Conservation (phyloP, 2,888 invertebrate genomes). For the Lasioglossum calceatum region DNA sequence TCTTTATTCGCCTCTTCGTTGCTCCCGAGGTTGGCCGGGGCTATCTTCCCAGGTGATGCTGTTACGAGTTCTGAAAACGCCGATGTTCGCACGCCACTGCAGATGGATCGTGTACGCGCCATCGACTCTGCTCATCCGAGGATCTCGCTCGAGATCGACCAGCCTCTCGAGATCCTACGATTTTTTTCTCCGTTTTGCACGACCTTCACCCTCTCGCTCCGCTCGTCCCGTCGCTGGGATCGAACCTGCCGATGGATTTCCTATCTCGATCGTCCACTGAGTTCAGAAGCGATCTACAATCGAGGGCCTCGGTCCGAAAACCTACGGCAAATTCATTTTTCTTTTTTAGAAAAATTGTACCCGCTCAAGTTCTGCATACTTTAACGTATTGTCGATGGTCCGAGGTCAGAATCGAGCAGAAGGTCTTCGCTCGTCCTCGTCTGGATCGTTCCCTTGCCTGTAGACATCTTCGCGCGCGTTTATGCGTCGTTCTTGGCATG, state of each 20-base stretch:
- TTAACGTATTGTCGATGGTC: neutral
- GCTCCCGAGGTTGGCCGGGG: constrained; percentile 37
- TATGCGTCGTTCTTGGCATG: neutral
- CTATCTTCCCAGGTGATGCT: constrained; percentile 74
- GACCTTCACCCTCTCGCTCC: constrained; percentile 18
- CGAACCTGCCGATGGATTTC: neutral
- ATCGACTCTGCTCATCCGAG: constrained; percentile 35
- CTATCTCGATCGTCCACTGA: neutral
- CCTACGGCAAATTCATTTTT: too few species aligned
- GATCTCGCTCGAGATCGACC: constrained; percentile 4
- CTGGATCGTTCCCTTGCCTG: too few species aligned
- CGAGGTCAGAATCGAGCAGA: neutral
- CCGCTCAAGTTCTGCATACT: neutral
- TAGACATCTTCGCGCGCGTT: neutral
- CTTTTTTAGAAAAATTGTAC: neutral
- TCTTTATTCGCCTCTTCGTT: neutral
- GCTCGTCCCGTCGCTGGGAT: neutral
- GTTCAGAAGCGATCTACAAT: too few species aligned
- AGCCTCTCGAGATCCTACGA: neutral
- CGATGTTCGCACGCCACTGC: constrained; percentile 72
- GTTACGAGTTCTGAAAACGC: constrained; percentile 73
- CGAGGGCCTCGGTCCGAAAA: too few species aligned
- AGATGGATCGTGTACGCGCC: constrained; percentile 40
- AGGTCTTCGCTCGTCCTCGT: neutral
- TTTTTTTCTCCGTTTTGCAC: constrained; percentile 18